phyloP scores from a whole-genome alignment of 2,888 invertebrate species.

The Priocnemis perturbator region DNA sequence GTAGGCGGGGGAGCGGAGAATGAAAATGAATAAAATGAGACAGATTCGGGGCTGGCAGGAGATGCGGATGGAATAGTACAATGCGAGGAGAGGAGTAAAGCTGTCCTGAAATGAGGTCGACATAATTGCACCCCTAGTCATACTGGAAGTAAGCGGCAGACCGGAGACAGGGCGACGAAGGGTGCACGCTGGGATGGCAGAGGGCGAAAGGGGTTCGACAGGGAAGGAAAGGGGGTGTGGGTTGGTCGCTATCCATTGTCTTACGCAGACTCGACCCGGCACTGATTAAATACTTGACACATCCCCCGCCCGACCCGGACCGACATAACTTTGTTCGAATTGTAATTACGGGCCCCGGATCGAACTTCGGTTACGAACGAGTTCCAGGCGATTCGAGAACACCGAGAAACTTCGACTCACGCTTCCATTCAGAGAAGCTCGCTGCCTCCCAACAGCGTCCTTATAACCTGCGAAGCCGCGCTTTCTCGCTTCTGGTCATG shows the following conservation, averaged over 20 bases:
- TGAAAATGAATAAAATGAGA: slow-evolving; percentile 19
- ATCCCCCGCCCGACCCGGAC: slow-evolving; percentile 61
- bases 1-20: slow-evolving; percentile 10
- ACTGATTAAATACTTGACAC: slow-evolving; percentile 75
- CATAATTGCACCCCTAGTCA: slow-evolving; percentile 71
- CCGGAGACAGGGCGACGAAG: slow-evolving; percentile 25
- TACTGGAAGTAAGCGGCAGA: slow-evolving; percentile 55
- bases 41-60: slow-evolving; percentile 10
- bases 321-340: slow-evolving; percentile 73
- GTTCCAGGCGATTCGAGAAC: slow-evolving; percentile 50
- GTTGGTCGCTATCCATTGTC: slow-evolving; percentile 69
- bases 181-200: slow-evolving; percentile 31
- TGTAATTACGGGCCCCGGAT: slow-evolving; percentile 70
- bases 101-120: slow-evolving; percentile 70
- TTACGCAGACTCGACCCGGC: slow-evolving; percentile 67
- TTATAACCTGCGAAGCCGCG: slow-evolving; percentile 20
- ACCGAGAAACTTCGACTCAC: slow-evolving; percentile 38
- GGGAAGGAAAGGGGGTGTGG: slow-evolving; percentile 20
- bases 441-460: slow-evolving; percentile 20
- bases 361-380: slow-evolving; percentile 61
- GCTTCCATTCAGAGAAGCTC: slow-evolving; percentile 45
- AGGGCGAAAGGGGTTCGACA: slow-evolving; percentile 20
- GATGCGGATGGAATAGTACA: slow-evolving; percentile 36
- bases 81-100: slow-evolving; percentile 58
- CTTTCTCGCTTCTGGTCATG: slow-evolving; percentile 7